A percentile compares a stretch with the other conserved stretches of the same genome.
Conservation (phyloP, 1,140 invertebrate species). For the Caenorhabditis remanei region DNA sequence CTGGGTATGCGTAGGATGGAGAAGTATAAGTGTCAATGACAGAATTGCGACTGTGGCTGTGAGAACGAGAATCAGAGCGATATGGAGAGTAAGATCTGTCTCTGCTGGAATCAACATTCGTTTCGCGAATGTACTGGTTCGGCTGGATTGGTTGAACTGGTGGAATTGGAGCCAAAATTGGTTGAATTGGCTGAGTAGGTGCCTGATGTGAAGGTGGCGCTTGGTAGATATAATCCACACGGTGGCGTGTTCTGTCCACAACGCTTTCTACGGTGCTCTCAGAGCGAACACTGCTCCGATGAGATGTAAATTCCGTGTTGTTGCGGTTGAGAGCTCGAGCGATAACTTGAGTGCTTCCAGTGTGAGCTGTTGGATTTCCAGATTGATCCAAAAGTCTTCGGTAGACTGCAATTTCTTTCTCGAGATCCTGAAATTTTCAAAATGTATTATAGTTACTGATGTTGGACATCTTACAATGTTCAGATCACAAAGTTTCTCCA, state of each 20-base stretch:
- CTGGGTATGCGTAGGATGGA: not conserved
- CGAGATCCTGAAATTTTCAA: not conserved
- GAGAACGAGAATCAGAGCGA: not conserved
- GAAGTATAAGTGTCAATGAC: not conserved
- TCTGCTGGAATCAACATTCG: not conserved
- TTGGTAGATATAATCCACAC: too few species aligned
- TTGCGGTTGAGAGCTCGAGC: not conserved
- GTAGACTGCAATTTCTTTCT: not conserved
- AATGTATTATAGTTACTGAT: not conserved
- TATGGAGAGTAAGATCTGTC: conserved; percentile 3
- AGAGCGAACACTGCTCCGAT: not conserved
- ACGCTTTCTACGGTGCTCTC: not conserved
- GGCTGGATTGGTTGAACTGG: too few species aligned
- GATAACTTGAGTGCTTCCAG: not conserved
- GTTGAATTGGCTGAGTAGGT: not conserved
- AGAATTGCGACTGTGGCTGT: not conserved
- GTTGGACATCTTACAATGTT: not conserved
- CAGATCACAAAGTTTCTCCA: conserved; percentile 33
- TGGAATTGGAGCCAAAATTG: not conserved
- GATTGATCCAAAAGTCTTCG: conserved; percentile 9
- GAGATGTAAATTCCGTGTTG: not conserved
- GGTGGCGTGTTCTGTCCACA: not conserved
- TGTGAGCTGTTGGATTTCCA: not conserved
- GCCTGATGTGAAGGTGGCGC: not conserved
- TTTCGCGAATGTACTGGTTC: too few species aligned